Base-by-base conservation (phyloP, 2,888 invertebrate species). In the Apodemia mormo region DNA sequence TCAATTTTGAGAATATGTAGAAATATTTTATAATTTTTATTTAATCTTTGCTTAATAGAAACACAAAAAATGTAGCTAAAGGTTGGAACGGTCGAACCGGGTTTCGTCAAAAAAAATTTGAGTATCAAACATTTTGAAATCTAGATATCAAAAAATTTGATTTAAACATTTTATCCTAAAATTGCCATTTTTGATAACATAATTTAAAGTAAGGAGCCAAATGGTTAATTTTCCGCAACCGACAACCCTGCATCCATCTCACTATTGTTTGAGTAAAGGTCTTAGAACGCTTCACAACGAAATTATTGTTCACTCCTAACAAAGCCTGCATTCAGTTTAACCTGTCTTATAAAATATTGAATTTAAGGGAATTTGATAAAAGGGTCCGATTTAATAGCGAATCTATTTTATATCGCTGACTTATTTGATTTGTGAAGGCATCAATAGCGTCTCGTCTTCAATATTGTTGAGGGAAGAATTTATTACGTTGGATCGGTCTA, bases 281-380 rank as follows among this genome's bases (percentile, higher is more conserved):
- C 64, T 64, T 64, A 64, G 37, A 33, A 64, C 7, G 64, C 33
- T 64, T 64, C 33, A 14, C 61, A 33, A 33, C 64, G 64, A 64
- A 61, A 64, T 66, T 69, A 71, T 68, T 69, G 69, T 69, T 71
- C 66, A 66, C 65, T 68, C 56, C 71, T 75, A 74, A 76, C 76
- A 77, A 77, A 74, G 74, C 73, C 75, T 74, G 76, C 71, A 75
- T 78, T 77, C 76, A 76, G 72, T 74, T 75, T 71, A 74, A 78
- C 73, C 76, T 76, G 74, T 76, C 76, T 76, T 75, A 76, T 78
- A 75, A 78, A 80, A 79, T 80, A 78, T 76, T 76, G 75, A 79
- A 77, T 78, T 77, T 76, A 77, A 77, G 76, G 77, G 76, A 75
- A 75, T 74, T 75, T 72, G 75, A 77, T 76, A 79, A 78, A 74